phyloP scores from a whole-genome alignment of 2,113 vertebrate species.

The Rhinichthys klamathensis region DNA sequence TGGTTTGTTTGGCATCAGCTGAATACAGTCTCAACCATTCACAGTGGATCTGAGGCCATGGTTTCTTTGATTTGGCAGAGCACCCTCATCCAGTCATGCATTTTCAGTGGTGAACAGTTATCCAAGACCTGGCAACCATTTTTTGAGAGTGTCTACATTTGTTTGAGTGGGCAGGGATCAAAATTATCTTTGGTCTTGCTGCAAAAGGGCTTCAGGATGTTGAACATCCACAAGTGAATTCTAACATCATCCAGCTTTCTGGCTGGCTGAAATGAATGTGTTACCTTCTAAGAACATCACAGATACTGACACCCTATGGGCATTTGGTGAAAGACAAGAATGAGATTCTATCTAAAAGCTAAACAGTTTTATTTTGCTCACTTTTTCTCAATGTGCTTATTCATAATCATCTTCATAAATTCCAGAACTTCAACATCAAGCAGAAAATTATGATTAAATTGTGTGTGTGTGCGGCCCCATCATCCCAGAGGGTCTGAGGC shows the following conservation, averaged over 20 bases:
- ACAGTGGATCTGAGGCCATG: conserved; percentile 16
- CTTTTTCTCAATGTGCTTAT: neutral
- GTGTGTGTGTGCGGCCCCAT: conserved; percentile 22
- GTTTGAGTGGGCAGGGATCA: conserved; percentile 20
- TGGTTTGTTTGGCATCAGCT: conserved; percentile 16
- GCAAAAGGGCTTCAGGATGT: conserved; percentile 5
- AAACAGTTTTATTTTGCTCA: neutral
- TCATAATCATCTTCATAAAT: conserved; percentile 19
- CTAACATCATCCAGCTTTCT: neutral
- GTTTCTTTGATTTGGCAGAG: conserved; percentile 18
- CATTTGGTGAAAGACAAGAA: neutral
- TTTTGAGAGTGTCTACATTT: neutral
- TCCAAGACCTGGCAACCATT: conserved; percentile 27
- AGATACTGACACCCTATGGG: neutral
- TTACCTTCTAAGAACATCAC: neutral
- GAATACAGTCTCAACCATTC: conserved; percentile 17
- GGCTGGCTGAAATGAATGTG: neutral
- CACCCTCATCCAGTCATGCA: conserved; percentile 15
- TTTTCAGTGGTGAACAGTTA: neutral
- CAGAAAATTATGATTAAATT: conserved; percentile 24
- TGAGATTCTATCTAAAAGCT: neutral
- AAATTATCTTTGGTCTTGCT: conserved; percentile 4
- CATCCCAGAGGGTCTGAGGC: conserved; percentile 35
- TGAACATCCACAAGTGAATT: neutral
- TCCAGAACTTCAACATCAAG: conserved; percentile 8